phyloP scores from a whole-genome alignment of 2,797 vertebrate species.

The Danio choprae region DNA sequence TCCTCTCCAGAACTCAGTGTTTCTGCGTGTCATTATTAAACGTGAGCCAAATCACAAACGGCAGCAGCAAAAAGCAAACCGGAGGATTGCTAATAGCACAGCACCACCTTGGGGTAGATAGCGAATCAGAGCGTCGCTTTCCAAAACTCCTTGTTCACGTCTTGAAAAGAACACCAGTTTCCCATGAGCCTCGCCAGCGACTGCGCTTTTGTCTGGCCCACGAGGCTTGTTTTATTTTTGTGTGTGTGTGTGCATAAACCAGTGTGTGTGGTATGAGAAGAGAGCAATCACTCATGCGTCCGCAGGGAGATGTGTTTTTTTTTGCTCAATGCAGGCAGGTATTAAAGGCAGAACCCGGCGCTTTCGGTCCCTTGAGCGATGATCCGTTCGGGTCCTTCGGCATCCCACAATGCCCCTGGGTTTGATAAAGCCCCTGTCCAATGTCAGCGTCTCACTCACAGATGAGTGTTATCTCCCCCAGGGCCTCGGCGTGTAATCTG shows the following conservation, averaged over 20 bases:
- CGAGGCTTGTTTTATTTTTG: neutral
- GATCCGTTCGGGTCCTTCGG: constrained; percentile 22
- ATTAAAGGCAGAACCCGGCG: constrained; percentile 35
- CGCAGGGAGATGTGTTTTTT: constrained; percentile 10
- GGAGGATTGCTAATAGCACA: constrained; percentile 58
- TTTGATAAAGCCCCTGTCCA: constrained; percentile 45
- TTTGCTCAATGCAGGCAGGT: constrained; percentile 46
- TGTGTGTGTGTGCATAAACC: constrained; percentile 19
- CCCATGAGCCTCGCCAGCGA: constrained; percentile 30
- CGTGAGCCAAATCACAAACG: constrained; percentile 2
- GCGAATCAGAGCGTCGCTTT: constrained; percentile 10
- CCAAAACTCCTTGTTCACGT: constrained; percentile 26
- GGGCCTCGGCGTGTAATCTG: constrained; percentile 35
- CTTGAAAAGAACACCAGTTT: constrained; percentile 40
- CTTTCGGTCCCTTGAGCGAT: constrained; percentile 5
- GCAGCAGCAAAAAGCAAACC: neutral
- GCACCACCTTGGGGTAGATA: constrained; percentile 65
- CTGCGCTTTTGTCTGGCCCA: constrained; percentile 26
- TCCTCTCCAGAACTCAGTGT: neutral
- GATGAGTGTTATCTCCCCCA: constrained; percentile 38
- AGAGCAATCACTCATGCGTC: constrained; percentile 35
- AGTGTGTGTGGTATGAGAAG: constrained; percentile 30
- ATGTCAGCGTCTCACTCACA: constrained; percentile 44
- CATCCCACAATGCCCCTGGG: constrained; percentile 37
- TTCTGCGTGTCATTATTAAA: constrained; percentile 13